These are phyloP conservation scores for Leuciscus idus DNA, from an alignment of 2,113 vertebrate species.

Conservation along the genomic window DNA sequence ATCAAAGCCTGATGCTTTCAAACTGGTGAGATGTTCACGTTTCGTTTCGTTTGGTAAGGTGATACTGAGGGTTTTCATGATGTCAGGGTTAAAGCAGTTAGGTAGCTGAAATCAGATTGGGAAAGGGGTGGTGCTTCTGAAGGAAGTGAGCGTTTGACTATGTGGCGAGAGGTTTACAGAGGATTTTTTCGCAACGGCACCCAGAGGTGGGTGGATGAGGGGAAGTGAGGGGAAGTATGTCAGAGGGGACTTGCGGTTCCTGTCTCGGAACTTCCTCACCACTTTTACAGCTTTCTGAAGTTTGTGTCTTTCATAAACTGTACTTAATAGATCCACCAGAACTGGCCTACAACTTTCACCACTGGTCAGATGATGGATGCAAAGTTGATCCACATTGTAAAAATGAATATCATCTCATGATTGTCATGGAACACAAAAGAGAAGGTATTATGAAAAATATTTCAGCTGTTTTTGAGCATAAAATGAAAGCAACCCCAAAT, in stretches of 20 bases:
- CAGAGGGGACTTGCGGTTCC: constrained; percentile 62
- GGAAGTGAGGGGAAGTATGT: constrained; percentile 54
- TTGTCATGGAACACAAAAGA: not conserved
- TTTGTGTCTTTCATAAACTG: not conserved
- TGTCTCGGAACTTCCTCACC: constrained; percentile 69
- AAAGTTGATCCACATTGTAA: not conserved
- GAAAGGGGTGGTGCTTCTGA: not conserved
- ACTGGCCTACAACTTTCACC: not conserved
- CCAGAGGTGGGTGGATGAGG: constrained; percentile 57
- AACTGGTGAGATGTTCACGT: not conserved
- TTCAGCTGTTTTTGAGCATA: not conserved
- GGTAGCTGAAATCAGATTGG: not conserved
- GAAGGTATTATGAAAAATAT: not conserved
- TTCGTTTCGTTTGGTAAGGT: constrained; percentile 5
- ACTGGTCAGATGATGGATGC: not conserved
- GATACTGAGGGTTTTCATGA: not conserved
- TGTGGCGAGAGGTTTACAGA: constrained; percentile 33
- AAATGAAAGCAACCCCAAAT: not conserved
- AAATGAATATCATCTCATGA: not conserved
- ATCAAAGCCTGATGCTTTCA: not conserved
- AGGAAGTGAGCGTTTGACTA: constrained; percentile 42
- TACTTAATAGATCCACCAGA: not conserved
- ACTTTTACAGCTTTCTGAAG: constrained; percentile 7
- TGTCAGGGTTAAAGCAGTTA: not conserved
- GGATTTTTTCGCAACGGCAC: constrained; percentile 67